Percentiles rank a stretch among this genome's conserved stretches.
Evolutionary conservation across 1,140 invertebrate genomes (phyloP).

Genomic region (Bombus cullumanus): DNA sequence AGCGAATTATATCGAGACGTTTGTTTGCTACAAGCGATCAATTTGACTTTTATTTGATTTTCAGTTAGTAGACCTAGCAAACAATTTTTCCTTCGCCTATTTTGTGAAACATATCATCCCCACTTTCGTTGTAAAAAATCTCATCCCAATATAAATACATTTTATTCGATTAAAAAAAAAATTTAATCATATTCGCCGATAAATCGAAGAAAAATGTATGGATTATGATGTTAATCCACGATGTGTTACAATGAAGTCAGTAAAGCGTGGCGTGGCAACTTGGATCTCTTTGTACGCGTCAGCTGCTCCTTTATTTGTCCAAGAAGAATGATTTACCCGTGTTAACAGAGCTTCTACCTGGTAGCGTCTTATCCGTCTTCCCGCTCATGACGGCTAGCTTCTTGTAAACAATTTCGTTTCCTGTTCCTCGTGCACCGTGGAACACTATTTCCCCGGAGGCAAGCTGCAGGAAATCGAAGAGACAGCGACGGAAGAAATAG

Average conservation of each 20-base stretch:
- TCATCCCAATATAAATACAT: no score
- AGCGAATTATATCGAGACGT: no score
- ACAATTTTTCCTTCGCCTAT: no score
- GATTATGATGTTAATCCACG: not conserved
- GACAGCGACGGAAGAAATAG: constrained; percentile 10
- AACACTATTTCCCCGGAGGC: constrained; percentile 1
- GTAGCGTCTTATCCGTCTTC: not conserved
- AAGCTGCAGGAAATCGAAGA: not conserved
- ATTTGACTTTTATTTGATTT: no score
- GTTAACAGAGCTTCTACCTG: not conserved
- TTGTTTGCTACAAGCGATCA: no score
- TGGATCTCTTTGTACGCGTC: not conserved
- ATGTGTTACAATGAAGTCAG: not conserved
- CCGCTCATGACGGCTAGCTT: not conserved
- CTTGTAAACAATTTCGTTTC: constrained; percentile 40
- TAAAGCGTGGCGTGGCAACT: not conserved
- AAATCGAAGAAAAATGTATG: not conserved
- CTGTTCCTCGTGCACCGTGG: not conserved
- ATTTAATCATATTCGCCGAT: not conserved
- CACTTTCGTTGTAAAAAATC: no score
- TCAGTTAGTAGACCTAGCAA: no score
- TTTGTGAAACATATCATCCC: no score
- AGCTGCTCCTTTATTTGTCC: constrained; percentile 10
- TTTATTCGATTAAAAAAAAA: no score
- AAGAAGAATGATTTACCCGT: not conserved